Conservation (phyloP, 2,797 vertebrate genomes). For the Micromesistius poutassou region DNA sequence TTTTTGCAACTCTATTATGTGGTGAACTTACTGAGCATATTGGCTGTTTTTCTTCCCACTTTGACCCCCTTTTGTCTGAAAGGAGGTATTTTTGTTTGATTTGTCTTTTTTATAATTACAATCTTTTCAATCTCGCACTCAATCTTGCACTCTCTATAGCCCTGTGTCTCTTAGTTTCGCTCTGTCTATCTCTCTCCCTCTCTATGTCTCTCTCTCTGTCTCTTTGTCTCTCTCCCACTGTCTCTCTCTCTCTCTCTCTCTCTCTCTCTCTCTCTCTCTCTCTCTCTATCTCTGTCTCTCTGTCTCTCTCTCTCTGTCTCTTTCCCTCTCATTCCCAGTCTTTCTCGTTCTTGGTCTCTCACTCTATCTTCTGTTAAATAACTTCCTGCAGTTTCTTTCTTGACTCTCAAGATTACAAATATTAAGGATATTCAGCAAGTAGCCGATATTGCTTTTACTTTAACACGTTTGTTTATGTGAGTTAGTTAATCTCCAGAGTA, state of each 20-base stretch:
- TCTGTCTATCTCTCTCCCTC: not conserved
- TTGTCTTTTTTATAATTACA: not conserved
- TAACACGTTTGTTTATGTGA: not conserved
- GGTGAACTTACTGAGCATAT: slow-evolving; percentile 38
- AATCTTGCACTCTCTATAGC: not conserved
- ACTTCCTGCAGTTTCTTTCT: not conserved
- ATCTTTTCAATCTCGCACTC: not conserved
- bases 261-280: too few relatives aligned
- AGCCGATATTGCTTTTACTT: not conserved
- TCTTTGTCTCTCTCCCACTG: too few relatives aligned
- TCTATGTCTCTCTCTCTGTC: not conserved
- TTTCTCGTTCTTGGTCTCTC: not conserved
- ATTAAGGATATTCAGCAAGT: too few relatives aligned
- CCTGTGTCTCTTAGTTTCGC: slow-evolving; percentile 13
- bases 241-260: too few relatives aligned
- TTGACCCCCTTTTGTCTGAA: slow-evolving; percentile 31
- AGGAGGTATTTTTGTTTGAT: not conserved
- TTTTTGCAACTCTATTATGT: slow-evolving; percentile 27
- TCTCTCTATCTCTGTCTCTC: too few relatives aligned
- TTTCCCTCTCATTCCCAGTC: not conserved
- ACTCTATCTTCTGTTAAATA: not conserved
- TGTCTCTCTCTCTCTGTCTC: too few relatives aligned
- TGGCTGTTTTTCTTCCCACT: slow-evolving; percentile 34
- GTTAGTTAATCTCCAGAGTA: not conserved
- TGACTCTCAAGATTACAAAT: not conserved